Evolutionary conservation across 2,888 invertebrate species (phyloP).

Genomic region (Andrena bicolor): DNA sequence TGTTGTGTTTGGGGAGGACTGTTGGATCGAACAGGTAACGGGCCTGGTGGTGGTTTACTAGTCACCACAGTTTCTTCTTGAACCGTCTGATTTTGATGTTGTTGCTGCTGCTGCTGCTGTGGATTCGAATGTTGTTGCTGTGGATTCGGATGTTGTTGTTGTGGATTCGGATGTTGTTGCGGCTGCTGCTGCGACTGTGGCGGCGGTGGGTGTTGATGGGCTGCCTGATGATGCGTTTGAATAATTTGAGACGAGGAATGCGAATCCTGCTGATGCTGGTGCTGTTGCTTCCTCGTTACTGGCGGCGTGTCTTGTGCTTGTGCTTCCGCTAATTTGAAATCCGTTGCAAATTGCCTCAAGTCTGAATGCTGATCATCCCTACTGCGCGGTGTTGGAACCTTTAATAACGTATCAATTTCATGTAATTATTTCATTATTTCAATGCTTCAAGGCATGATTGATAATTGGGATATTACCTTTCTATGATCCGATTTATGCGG

Average conservation of each 20-base stretch:
- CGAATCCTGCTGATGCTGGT: slow-evolving; percentile 72
- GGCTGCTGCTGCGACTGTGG: slow-evolving; percentile 67
- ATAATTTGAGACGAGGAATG: slow-evolving; percentile 65
- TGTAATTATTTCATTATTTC: slow-evolving; percentile 5
- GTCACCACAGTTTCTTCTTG: slow-evolving; percentile 81
- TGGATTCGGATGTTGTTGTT: slow-evolving; percentile 67
- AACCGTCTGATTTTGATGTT: slow-evolving; percentile 81
- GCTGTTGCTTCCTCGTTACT: slow-evolving; percentile 78
- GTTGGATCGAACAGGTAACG: slow-evolving; percentile 72
- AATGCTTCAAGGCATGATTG: background rate
- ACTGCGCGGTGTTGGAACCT: slow-evolving; percentile 77
- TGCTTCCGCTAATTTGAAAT: slow-evolving; percentile 89
- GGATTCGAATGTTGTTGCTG: slow-evolving; percentile 69
- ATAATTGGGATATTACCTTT: slow-evolving; percentile 69
- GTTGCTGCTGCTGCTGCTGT: slow-evolving; percentile 71
- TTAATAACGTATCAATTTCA: slow-evolving; percentile 32
- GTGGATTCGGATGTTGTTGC: slow-evolving; percentile 72
- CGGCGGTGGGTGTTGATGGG: slow-evolving; percentile 74
- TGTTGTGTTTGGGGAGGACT: slow-evolving; percentile 77
- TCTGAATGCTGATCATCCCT: slow-evolving; percentile 86
- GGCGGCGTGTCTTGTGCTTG: slow-evolving; percentile 76
- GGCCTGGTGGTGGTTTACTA: slow-evolving; percentile 78
- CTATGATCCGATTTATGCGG: slow-evolving; percentile 80
- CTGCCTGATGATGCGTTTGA: slow-evolving; percentile 72
- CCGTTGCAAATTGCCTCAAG: slow-evolving; percentile 92